Percentiles rank a stretch among this genome's conserved stretches.
Conservation (phyloP, 2,113 vertebrate species). For the Albula glossodonta region DNA sequence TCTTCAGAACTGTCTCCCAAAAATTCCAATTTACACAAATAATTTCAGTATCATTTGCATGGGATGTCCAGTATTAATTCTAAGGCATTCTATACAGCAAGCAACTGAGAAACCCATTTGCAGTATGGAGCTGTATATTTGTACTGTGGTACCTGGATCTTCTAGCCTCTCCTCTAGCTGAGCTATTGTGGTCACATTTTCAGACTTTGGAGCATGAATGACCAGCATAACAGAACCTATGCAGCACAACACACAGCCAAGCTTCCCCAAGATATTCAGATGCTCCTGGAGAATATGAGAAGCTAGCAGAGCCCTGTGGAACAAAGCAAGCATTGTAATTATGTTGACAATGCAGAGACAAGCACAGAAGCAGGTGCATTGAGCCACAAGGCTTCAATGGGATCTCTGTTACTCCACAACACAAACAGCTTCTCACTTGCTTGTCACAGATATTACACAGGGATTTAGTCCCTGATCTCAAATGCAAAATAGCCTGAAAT, state of each 20-base stretch:
- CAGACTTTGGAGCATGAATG: slow-evolving; percentile 87
- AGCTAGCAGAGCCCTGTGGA: slow-evolving; percentile 86
- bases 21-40: neutral
- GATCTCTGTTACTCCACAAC: slow-evolving; percentile 6
- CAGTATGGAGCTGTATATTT: neutral
- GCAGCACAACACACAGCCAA: slow-evolving; percentile 89
- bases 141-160: slow-evolving; percentile 80
- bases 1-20: too few relatives aligned
- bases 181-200: slow-evolving; percentile 79
- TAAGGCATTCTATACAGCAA: neutral
- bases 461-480: neutral
- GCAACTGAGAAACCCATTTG: neutral
- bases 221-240: slow-evolving; percentile 91
- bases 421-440: neutral
- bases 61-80: neutral
- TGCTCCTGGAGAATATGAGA: slow-evolving; percentile 89
- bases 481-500: neutral
- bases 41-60: neutral
- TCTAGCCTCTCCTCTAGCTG: slow-evolving; percentile 87
- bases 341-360: neutral
- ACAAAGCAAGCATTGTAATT: slow-evolving; percentile 30
- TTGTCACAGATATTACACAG: neutral
- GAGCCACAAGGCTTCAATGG: neutral
- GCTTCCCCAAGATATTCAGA: slow-evolving; percentile 88
- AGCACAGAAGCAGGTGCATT: neutral